Base-by-base conservation (phyloP, 1,140 invertebrate genomes). In the Bombyx mandarina region DNA sequence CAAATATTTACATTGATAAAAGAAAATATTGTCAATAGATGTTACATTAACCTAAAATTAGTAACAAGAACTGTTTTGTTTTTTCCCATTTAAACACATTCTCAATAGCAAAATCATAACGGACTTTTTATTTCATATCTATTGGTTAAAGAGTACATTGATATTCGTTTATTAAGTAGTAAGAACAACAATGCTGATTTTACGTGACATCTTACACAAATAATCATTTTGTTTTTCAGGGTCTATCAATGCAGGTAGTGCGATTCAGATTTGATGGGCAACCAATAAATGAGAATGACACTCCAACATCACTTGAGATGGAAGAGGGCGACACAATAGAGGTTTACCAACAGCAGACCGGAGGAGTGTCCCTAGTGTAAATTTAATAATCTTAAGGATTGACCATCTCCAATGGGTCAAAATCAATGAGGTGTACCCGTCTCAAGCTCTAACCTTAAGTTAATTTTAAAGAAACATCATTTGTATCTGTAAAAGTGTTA, bases 311-410 rank as follows among this genome's bases (percentile, higher is more conserved):
- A 49, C 87, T 98, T 68, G 96, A 97, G 75, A 98, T 98, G 96
- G 96, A 98, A 82, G 96, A 98, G 88, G 96, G 95, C 5, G 96
- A 98, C 75, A 96, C 96, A 71, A 98, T 98, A 89, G 96, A 98
- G 89, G 96, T 98, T 56, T 98, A 97, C 82, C 96, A 97, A 88
- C 95, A 97, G 88, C 96, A 98, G 86, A 96, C 95, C 49, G 95
- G 96, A 59, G 96, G 96, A 58, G 65, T 66, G 61, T 73, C 62
- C 69, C 60, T 82, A 84, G 83, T 77, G 77, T 84, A 82, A 78
- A 67, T 70, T 54, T 61, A 43, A 43, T 76, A 73, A 35, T 35
- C 61, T 83, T 81, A 86, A 77, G 77, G 79, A 84, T 77, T 80
- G 77, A 80, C 77, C 73, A 76, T 69, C 68, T 65, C 71, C 69